phyloP scores from a whole-genome alignment of 2,888 invertebrate species.

The Metacarcinus magister region DNA sequence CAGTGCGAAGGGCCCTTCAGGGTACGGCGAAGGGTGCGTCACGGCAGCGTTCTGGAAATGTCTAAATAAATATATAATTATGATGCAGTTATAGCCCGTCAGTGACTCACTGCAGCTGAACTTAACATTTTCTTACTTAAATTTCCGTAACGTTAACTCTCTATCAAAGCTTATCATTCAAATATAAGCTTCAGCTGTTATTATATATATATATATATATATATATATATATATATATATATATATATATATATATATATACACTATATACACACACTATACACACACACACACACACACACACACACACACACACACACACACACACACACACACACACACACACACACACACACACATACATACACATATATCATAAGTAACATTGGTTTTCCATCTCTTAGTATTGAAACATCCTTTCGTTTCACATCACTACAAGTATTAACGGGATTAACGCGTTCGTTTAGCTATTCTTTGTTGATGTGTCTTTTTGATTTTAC shows the following conservation, averaged over 20 bases:
- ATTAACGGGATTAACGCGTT: too few species aligned
- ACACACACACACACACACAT: too few species aligned
- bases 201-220: background rate
- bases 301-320: conserved; percentile 39
- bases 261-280: background rate
- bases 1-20: background rate
- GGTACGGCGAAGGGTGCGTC: background rate
- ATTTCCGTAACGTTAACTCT: background rate
- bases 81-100: background rate
- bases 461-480: too few species aligned
- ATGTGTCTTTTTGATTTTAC: too few species aligned
- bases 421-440: too few species aligned
- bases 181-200: background rate
- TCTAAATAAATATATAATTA: background rate
- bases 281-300: background rate
- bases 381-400: too few species aligned
- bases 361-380: too few species aligned
- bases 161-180: background rate
- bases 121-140: background rate
- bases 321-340: conserved; percentile 36
- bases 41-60: background rate
- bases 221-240: background rate
- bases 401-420: too few species aligned
- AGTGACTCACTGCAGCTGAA: background rate
- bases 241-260: background rate